Base-by-base conservation (phyloP, 2,888 invertebrate genomes). In the Lymantria dispar region DNA sequence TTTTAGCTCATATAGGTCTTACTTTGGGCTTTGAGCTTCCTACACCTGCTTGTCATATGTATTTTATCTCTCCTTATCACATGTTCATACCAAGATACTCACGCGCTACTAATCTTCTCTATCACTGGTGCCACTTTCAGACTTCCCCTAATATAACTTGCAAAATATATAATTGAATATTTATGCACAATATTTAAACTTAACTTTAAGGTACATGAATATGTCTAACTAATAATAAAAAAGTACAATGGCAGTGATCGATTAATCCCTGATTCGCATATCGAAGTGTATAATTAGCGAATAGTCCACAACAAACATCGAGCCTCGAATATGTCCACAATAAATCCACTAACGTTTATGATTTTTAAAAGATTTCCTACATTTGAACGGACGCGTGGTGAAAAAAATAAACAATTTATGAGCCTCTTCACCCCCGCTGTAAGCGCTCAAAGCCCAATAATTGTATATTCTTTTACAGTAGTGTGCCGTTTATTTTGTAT, bases 381-480 rank as follows among this genome's bases (percentile, higher is more conserved):
- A 77, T 78, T 76, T 70, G 73, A 59, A 72, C 69, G 68, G 68
- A 64, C 62, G 57, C 43, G 47, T 15, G 40, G 47, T 59, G 60
- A 83, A 88, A 90, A n/a, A 87, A 88, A 79, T 69, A 80, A 53
- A 84, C 86, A 87, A 91, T 91, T 91, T 91, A 91, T 89, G 90
- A 78, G 80, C 30, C 42, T 14, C 40, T 40, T 40, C 40, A 40
- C n/a, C 89, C 91, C 88, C 91, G 89, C 90, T 87, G 91, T 84
- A 90, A 81, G 86, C 83, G 87, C 90, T 90, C 91, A 90, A 89
- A 88, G 81, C 85, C 76, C 84, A 85, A 89, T 91, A 90, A 91
- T 91, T 91, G 91, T 91, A 90, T 88, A 91, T 90, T 90, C 91
- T 91, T 90, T 90, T 89, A 90, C 90, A 86, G 91, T 91, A 90